phyloP scores from a whole-genome alignment of 2,797 vertebrate genomes.

The Nothura maculosa region DNA sequence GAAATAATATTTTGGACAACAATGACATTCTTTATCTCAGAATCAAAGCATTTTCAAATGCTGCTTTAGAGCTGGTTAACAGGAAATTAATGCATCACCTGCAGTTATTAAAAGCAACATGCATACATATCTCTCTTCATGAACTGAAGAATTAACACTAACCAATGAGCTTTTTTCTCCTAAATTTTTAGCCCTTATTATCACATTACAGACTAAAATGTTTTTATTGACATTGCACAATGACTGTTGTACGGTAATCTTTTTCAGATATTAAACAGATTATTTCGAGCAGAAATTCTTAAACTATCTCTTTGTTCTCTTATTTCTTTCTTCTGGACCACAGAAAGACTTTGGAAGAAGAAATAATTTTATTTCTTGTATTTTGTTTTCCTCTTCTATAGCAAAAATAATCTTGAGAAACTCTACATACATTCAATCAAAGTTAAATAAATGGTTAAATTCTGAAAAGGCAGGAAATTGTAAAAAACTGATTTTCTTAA shows the following conservation, averaged over 20 bases:
- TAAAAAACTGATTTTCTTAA: background rate
- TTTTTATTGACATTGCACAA: background rate
- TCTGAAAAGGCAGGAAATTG: conserved; percentile 38
- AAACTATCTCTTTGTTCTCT: background rate
- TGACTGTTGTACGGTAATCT: background rate
- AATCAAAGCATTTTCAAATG: conserved; percentile 29
- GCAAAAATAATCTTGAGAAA: background rate
- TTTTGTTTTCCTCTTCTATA: background rate
- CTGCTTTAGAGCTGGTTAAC: background rate
- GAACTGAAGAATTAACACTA: background rate
- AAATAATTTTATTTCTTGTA: conserved; percentile 6
- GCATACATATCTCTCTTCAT: background rate
- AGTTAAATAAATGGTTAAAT: conserved; percentile 10
- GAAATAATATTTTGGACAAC: conserved; percentile 1
- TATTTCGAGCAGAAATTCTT: background rate
- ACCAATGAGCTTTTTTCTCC: background rate
- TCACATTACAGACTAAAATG: background rate
- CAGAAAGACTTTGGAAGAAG: background rate
- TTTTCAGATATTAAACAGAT: background rate
- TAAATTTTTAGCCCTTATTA: background rate
- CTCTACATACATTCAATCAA: conserved; percentile 23
- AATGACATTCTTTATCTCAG: background rate
- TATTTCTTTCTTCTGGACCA: background rate
- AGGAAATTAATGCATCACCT: background rate
- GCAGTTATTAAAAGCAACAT: conserved; percentile 1